Conservation (phyloP, 2,797 vertebrate genomes). For the Micropoecilia bifurca region DNA sequence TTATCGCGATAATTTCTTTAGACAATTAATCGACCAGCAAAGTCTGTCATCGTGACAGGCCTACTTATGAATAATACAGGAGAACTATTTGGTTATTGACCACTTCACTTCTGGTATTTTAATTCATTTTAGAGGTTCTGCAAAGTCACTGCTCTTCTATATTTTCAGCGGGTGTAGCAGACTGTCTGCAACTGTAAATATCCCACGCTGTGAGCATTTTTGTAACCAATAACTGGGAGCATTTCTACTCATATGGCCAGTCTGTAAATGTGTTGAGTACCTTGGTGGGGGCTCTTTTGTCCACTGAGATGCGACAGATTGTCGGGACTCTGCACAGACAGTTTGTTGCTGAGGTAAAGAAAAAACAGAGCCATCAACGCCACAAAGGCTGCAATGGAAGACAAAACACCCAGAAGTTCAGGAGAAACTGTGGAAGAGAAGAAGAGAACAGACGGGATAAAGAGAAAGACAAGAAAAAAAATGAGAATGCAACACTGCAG, state of each 20-base stretch:
- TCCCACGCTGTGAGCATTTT: neutral
- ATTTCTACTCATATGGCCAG: neutral
- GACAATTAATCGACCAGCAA: no score
- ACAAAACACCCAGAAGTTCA: constrained; percentile 95
- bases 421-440: constrained; percentile 88
- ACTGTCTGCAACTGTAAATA: neutral
- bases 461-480: constrained; percentile 11
- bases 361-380: constrained; percentile 93
- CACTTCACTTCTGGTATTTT: neutral
- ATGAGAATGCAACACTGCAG: constrained; percentile 22
- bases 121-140: neutral
- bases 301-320: constrained; percentile 86
- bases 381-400: constrained; percentile 93
- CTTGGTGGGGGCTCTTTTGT: constrained; percentile 85
- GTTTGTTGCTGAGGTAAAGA: constrained; percentile 97
- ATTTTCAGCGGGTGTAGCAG: neutral
- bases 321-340: constrained; percentile 90
- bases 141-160: neutral
- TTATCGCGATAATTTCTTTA: no score
- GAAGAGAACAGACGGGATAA: neutral
- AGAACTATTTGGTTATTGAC: neutral
- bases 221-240: neutral
- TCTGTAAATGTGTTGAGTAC: constrained; percentile 63
- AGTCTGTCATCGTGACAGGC: no score
- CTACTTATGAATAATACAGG: neutral